Percentiles rank a stretch among this genome's conserved stretches.
Conservation (phyloP, 2,113 vertebrate genomes). For the Ariopsis seemanni region DNA sequence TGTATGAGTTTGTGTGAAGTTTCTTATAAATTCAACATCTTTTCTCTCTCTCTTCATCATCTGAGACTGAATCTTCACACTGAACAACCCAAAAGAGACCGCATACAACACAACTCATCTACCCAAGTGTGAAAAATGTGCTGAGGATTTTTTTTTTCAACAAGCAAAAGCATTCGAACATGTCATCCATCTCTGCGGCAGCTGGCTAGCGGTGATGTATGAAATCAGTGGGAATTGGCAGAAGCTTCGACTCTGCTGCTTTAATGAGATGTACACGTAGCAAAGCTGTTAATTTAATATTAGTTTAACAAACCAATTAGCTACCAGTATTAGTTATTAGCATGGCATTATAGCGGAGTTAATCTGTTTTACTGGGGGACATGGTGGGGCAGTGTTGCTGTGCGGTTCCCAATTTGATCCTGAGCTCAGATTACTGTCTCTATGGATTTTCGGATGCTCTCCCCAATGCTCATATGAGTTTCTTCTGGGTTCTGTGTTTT, state of each 20-base stretch:
- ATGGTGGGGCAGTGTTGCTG: background rate
- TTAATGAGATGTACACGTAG: background rate
- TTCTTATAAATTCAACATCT: conserved; percentile 7
- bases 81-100: background rate
- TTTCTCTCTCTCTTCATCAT: background rate
- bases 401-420: background rate
- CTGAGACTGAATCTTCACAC: background rate
- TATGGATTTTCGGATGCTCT: background rate
- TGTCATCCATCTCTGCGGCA: background rate
- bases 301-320: background rate
- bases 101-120: background rate
- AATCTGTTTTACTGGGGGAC: background rate
- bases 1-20: conserved; percentile 7
- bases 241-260: background rate
- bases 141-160: background rate
- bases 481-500: background rate
- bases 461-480: background rate
- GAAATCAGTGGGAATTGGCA: background rate
- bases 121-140: background rate
- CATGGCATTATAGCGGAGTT: background rate
- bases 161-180: no score
- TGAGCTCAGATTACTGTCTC: background rate
- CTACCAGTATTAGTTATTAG: background rate
- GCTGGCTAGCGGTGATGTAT: background rate
- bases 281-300: background rate